A percentile compares a stretch with the other conserved stretches of the same genome.
Evolutionary conservation across 2,888 invertebrate genomes (phyloP).

Genomic region (Drosophila flavopinicola): DNA sequence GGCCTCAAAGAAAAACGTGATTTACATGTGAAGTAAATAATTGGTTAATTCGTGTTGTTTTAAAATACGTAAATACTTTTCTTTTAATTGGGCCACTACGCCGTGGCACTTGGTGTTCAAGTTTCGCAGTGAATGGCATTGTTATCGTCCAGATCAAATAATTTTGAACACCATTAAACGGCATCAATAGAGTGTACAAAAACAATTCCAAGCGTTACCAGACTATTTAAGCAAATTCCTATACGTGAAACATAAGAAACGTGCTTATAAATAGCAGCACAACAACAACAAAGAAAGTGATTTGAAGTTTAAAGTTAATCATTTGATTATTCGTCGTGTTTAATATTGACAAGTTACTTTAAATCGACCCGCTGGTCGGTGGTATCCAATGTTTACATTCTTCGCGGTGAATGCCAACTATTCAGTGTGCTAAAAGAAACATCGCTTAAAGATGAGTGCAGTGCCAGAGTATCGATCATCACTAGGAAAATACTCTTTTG

Average conservation of each 20-base stretch:
- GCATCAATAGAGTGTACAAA: not conserved
- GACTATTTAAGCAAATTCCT: conserved; percentile 1
- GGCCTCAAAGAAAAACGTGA: no score
- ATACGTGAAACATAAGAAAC: not conserved
- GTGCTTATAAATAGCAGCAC: not conserved
- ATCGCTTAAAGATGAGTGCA: conserved; percentile 25
- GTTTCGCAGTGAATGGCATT: not conserved
- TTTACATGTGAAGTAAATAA: no score
- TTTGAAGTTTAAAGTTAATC: not conserved
- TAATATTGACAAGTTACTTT: conserved; percentile 2
- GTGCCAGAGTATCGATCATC: conserved; percentile 34
- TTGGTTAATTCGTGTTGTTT: no score
- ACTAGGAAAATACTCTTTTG: conserved; percentile 44
- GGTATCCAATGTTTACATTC: conserved; percentile 37
- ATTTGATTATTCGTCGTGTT: not conserved
- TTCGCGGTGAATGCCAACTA: conserved; percentile 41
- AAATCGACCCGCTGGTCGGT: conserved; percentile 11
- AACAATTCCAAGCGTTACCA: conserved; percentile 22
- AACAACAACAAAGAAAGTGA: not conserved
- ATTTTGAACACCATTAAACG: no score
- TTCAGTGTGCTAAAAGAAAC: conserved; percentile 14
- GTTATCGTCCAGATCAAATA: no score
- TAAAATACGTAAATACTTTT: no score
- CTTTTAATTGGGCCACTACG: no score
- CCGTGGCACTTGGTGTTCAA: no score